A percentile compares a stretch with the other conserved stretches of the same genome.
Evolutionary conservation across 2,888 invertebrate species (phyloP).

Genomic region (Helleia helle): DNA sequence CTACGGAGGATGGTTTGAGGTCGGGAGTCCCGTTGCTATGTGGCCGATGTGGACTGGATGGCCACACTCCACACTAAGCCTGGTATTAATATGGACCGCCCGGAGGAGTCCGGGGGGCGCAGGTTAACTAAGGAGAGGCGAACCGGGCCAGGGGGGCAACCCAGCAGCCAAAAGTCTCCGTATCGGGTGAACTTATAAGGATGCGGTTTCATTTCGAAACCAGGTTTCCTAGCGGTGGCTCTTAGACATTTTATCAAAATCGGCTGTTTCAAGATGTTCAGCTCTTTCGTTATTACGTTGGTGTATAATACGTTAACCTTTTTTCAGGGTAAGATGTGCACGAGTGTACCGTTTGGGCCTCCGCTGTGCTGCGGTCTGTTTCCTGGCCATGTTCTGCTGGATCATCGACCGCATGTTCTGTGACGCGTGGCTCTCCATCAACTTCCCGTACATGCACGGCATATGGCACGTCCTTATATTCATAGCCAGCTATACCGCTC

Average conservation of each 20-base stretch:
- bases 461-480: conserved; percentile 89
- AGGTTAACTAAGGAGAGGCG: conserved; percentile 97
- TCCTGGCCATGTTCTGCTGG: conserved; percentile 84
- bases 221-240: no score
- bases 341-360: conserved; percentile 82
- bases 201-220: no score
- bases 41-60: no score
- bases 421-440: conserved; percentile 83
- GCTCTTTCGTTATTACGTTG: no score
- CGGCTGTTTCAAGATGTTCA: no score
- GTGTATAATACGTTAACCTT: no score
- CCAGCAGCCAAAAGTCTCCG: conserved; percentile 99
- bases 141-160: conserved; percentile 99
- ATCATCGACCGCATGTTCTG: conserved; percentile 85
- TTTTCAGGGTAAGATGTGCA: conserved; percentile 72
- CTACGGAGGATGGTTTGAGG: no score
- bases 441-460: conserved; percentile 88
- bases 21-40: no score
- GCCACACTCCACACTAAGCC: conserved; percentile 98
- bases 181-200: no score
- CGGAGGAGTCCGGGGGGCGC: conserved; percentile 82
- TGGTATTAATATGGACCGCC: conserved; percentile 95
- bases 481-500: conserved; percentile 83
- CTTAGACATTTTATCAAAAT: no score
- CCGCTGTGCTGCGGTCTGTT: conserved; percentile 79